These are phyloP conservation scores for Upupa epops DNA, from an alignment of 2,113 vertebrate genomes.

Conservation along the genomic window DNA sequence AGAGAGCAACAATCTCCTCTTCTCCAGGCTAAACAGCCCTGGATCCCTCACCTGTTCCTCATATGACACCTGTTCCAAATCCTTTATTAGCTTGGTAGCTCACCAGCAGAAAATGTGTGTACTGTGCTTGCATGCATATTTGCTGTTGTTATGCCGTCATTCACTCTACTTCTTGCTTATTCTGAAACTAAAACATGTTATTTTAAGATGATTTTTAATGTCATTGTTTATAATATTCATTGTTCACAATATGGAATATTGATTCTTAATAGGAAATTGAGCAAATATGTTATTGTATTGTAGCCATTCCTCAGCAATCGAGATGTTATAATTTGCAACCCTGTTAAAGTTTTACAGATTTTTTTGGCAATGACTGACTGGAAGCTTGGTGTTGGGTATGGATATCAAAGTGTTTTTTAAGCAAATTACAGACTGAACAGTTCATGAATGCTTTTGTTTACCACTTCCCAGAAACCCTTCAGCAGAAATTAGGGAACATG, in stretches of 20 bases:
- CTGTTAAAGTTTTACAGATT: neutral
- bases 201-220: neutral
- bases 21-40: no score
- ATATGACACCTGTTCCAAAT: no score
- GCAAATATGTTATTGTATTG: neutral
- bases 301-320: neutral
- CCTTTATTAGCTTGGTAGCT: no score
- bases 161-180: neutral
- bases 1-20: no score
- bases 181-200: neutral
- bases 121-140: neutral
- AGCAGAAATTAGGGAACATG: neutral
- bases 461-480: neutral
- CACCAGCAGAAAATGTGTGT: neutral
- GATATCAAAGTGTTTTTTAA: neutral
- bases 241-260: neutral
- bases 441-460: neutral
- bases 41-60: no score
- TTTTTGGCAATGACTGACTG: neutral
- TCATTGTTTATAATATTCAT: neutral
- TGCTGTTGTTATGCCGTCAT: neutral
- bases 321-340: neutral
- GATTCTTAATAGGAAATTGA: neutral
- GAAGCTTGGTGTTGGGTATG: neutral
- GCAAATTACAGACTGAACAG: neutral